Conservation (phyloP, 2,797 vertebrate species). For the Balearica regulorum region DNA sequence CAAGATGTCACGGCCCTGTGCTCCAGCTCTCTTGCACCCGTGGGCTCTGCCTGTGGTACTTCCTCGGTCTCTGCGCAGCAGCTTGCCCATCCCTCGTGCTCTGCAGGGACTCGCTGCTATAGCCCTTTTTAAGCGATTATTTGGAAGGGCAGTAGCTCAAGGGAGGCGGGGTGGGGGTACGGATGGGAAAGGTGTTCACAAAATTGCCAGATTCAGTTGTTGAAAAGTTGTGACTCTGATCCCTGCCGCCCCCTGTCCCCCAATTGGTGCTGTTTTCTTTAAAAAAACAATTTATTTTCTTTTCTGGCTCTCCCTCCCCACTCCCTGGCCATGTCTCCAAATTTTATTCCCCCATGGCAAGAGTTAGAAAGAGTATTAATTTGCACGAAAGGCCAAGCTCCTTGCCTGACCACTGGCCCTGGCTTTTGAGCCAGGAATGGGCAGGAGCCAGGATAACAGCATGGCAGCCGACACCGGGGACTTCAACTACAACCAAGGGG, state of each 20-base stretch:
- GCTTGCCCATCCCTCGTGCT: not conserved
- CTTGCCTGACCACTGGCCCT: fast-evolving
- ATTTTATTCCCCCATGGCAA: not conserved
- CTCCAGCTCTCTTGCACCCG: not conserved
- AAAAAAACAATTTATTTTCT: not conserved
- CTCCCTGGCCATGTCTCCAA: not conserved
- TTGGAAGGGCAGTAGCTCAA: not conserved
- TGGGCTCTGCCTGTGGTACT: not conserved
- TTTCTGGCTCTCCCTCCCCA: not conserved
- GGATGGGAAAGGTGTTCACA: not conserved
- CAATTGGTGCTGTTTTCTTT: not conserved
- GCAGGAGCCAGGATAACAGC: not conserved
- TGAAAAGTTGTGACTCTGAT: not conserved
- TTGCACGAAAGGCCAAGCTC: not conserved
- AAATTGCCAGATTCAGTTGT: not conserved
- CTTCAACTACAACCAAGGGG: not conserved
- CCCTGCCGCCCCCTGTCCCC: too few species aligned
- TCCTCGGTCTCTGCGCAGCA: not conserved
- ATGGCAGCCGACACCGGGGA: fast-evolving
- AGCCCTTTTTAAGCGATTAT: not conserved
- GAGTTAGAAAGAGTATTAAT: not conserved
- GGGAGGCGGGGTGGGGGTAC: not conserved
- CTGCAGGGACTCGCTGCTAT: not conserved
- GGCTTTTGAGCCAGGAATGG: not conserved
- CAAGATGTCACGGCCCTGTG: not conserved